phyloP scores from a whole-genome alignment of 2,797 vertebrate species.

The Mus spretus region DNA sequence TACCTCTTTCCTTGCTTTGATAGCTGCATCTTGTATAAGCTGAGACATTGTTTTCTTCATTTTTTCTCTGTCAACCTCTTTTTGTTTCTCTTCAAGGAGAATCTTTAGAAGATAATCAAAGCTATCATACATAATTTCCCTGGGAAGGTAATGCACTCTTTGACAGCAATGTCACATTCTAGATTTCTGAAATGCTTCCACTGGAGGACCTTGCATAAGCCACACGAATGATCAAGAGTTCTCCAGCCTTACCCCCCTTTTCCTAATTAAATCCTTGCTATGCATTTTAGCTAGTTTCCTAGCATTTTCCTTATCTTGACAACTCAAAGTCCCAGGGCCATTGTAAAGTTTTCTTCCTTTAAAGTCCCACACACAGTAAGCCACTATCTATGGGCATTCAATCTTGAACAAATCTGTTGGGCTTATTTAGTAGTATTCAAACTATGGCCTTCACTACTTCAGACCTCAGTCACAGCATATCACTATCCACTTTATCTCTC shows the following conservation, averaged over 20 bases:
- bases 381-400: neutral
- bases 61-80: conserved; percentile 92
- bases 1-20: conserved; percentile 94
- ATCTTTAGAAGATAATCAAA: conserved; percentile 88
- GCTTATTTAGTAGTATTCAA: conserved; percentile 9
- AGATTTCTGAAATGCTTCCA: neutral
- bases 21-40: conserved; percentile 91
- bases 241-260: neutral
- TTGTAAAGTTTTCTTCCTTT: conserved; percentile 4
- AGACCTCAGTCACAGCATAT: neutral
- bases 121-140: conserved; percentile 39
- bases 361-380: conserved; percentile 15
- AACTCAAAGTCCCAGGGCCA: neutral
- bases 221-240: neutral
- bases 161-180: neutral
- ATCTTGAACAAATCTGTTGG: neutral
- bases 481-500: neutral
- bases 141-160: neutral
- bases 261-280: conserved; percentile 3
- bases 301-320: neutral
- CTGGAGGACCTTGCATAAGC: neutral
- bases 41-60: conserved; percentile 93
- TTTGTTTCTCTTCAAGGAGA: conserved; percentile 94
- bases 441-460: neutral
- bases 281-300: neutral